A percentile compares a stretch with the other conserved stretches of the same genome.
Conservation (phyloP, 2,113 vertebrate genomes). For the Chroicocephalus ridibundus region DNA sequence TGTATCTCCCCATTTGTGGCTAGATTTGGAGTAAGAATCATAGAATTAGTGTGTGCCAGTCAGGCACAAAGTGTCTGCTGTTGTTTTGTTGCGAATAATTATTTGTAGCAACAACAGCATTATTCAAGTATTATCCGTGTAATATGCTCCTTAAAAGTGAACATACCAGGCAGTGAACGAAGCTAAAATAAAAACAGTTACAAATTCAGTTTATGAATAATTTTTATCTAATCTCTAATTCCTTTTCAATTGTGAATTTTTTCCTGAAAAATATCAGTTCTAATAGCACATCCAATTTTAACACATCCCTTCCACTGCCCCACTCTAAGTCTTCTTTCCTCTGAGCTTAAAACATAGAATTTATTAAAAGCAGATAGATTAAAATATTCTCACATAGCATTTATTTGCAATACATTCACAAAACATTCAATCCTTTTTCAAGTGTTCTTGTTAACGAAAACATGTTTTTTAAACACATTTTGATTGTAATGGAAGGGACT, state of each 20-base stretch:
- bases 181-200: not conserved
- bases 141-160: not conserved
- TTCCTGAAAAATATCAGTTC: not conserved
- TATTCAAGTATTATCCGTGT: not conserved
- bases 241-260: not conserved
- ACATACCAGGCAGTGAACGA: not conserved
- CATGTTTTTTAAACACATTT: not conserved
- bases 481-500: not conserved
- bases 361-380: not conserved
- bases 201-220: not conserved
- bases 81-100: not conserved
- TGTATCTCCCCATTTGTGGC: not conserved
- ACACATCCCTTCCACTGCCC: not conserved
- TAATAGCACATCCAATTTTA: not conserved
- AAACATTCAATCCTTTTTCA: not conserved
- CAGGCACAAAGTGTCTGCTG: not conserved
- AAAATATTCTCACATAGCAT: not conserved
- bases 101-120: not conserved
- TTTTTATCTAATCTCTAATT: not conserved
- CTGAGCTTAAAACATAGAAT: not conserved
- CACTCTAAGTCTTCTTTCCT: not conserved
- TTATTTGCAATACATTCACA: not conserved
- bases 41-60: accelerated
- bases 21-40: not conserved
- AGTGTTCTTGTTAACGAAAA: not conserved